Base-by-base conservation (phyloP, 2,113 vertebrate genomes). In the Stomatorhinus ivindoensis region DNA sequence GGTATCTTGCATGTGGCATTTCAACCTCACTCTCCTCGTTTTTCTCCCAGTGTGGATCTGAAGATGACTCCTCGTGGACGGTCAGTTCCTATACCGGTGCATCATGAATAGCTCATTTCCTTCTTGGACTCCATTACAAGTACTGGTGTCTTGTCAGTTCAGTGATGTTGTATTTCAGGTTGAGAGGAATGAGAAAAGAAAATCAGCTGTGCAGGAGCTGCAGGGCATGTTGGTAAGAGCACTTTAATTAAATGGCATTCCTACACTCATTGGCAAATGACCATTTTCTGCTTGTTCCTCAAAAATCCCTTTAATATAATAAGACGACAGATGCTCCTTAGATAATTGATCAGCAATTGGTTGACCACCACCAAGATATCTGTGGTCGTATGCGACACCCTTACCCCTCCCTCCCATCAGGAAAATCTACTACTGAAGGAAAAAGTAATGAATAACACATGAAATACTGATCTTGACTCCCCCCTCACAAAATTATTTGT, bases 171-270 rank as follows among this genome's bases (percentile, higher is more conserved):
- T 17, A 7, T 90, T 7, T 50, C 89, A 95, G 95, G 95, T 96
- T 76, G 92, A 93, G 87, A 93, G 19, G 4, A 89, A 39, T 85
- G 91, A 93, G 53, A 97, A 96, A 88, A 92, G 95, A 47, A 94
- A 95, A 53, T 97, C 96, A 4, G 95, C 89, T 0, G 91, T 96
- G 82, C 5, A 94, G 86, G 96, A 97, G 90, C 91, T 97, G 65
- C 96, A 96, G 90, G 94, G 92, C 65, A 93, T 97, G 89, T 92
- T 97, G 96, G 96, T 97, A 94, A 94, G 93, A 13, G 9, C 4
- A 51, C 2, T 19, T 48, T 51, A n/a, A 86, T 48, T 48, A 48
- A 4, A 21, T 80, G 73, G 3, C 31, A 39, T 31, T 73, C 27
- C 10, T 73, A 73, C 27, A 31, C 65, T 73, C 39, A 82, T 7